Evolutionary conservation across 2,113 vertebrate genomes (phyloP).

Genomic region (Phylloscopus trochiloides): DNA sequence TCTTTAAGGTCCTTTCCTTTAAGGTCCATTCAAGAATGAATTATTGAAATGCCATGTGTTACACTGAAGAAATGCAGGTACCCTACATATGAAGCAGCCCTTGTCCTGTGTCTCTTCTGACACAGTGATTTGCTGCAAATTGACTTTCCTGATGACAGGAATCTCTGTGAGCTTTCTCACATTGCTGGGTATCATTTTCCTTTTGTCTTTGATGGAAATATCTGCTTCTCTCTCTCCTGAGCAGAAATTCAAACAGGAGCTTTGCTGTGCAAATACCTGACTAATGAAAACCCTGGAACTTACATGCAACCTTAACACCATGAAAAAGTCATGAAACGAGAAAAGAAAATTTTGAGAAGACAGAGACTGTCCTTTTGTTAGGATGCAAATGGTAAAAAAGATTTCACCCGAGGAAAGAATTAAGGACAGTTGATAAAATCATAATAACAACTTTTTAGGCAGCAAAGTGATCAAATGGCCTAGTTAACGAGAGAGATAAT

Average conservation of each 20-base stretch:
- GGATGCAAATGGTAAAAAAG: background rate
- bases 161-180: background rate
- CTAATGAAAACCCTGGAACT: background rate
- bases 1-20: background rate
- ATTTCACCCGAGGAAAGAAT: background rate
- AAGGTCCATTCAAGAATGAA: background rate
- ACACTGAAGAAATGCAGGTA: background rate
- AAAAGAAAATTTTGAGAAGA: background rate
- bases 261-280: background rate
- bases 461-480: background rate
- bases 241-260: background rate
- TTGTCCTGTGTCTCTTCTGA: background rate
- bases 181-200: background rate
- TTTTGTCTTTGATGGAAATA: background rate
- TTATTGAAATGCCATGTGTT: background rate
- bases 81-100: rapidly evolving
- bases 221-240: background rate
- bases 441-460: background rate
- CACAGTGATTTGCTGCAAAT: background rate
- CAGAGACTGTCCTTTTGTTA: background rate
- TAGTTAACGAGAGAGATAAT: background rate
- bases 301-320: background rate
- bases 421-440: background rate
- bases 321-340: background rate
- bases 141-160: background rate